Evolutionary conservation across 1,140 invertebrate genomes (phyloP).

Genomic region (Chrysomallon squamiferum): DNA sequence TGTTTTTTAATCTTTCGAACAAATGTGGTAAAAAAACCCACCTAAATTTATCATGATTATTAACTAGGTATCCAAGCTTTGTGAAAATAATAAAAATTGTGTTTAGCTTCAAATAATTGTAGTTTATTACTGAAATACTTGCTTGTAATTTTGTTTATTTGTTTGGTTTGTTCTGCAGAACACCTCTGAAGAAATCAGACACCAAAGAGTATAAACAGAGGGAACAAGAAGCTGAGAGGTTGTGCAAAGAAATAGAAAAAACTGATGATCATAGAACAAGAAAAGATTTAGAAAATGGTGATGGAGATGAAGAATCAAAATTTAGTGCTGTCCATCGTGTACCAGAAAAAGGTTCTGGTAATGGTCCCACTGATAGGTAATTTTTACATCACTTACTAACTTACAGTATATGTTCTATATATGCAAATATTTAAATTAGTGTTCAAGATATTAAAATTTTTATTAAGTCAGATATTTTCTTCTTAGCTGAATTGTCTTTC

Average conservation of each 20-base stretch:
- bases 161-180: constrained; percentile 52
- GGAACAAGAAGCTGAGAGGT: constrained; percentile 83
- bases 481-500: too few relatives aligned
- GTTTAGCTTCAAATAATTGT: too few relatives aligned
- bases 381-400: too few relatives aligned
- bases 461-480: too few relatives aligned
- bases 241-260: constrained; percentile 89
- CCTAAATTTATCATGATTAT: not conserved
- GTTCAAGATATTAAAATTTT: too few relatives aligned
- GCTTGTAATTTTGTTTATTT: too few relatives aligned
- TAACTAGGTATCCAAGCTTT: too few relatives aligned
- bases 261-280: constrained; percentile 79
- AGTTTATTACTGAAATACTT: too few relatives aligned
- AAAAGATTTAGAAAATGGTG: constrained; percentile 80
- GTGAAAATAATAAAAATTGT: too few relatives aligned
- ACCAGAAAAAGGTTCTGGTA: constrained; percentile 11
- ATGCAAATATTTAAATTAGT: too few relatives aligned
- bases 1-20: not conserved
- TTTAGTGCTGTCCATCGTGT: constrained; percentile 67
- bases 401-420: too few relatives aligned
- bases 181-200: constrained; percentile 82
- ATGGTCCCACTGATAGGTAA: not conserved
- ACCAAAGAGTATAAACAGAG: constrained; percentile 84
- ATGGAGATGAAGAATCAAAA: constrained; percentile 82
- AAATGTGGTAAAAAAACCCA: not conserved